Evolutionary conservation across 2,113 vertebrate species (phyloP), one percentile per base, ranked within the genome.

Genomic region (Thamnaconus septentrionalis): DNA sequence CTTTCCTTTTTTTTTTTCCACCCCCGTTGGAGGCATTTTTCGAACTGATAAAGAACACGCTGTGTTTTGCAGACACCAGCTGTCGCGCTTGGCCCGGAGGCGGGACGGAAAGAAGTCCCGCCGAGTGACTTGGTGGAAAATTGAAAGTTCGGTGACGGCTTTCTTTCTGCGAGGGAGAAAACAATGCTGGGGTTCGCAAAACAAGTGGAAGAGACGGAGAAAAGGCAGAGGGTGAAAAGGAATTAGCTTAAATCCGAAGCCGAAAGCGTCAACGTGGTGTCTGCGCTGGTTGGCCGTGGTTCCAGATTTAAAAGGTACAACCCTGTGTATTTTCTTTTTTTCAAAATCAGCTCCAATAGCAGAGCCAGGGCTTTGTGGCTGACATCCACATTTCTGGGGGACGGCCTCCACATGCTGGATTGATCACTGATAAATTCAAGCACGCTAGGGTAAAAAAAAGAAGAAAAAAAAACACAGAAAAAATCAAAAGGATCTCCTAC

Each of bases 121-220:
- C 50, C 71, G 72, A 69, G 70, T 85, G 86, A 85, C 54, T 87
- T 85, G 86, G 59, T 76, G 84, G 75, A 82, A 85, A 85, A n/a
- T 31, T 73, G 61, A 83, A 80, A 73, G 74, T 76, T 82, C 69
- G 63, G 53, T 55, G 51, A 63, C 61, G 41, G 56, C 69, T 31
- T 31, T 31, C 18, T 31, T 31, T 77, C 66, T 52, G 53, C 11
- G 41, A 66, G 64, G 47, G 71, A 41, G 71, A 71, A 79, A 83
- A 85, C 73, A 84, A 69, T 46, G 66, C 59, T 61, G 43, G 53
- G 73, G 18, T 31, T 31, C 63, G 48, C 66, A 79, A 41, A 56
- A 63, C 59, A 71, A 56, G 54, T 9, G 54, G 41, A 31, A 11
- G 4, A 8, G 43, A 31, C 4, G 4, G 43, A 4, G 12, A 31